Evolutionary conservation across 92 coral and sea anemone species (phyloP).

Genomic region (Siderastrea siderea): DNA sequence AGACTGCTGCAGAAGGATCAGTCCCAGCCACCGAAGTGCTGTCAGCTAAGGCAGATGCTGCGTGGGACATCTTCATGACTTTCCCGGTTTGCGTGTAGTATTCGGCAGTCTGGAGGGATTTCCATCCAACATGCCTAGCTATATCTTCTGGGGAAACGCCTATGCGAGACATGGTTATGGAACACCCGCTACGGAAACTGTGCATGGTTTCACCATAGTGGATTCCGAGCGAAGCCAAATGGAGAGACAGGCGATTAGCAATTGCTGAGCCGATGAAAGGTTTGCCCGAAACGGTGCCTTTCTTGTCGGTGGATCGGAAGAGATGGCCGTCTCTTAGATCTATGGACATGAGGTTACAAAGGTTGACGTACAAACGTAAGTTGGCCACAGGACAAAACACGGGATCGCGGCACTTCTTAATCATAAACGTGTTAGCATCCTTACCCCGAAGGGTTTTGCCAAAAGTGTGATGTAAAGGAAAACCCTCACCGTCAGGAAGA

Average conservation of each 20-base stretch:
- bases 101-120: constrained; percentile 20
- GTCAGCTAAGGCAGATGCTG: constrained; percentile 51
- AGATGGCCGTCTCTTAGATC: constrained; percentile 59
- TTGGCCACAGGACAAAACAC: constrained; percentile 57
- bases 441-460: constrained; percentile 77
- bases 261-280: neutral
- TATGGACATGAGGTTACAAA: constrained; percentile 65
- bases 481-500: constrained; percentile 26
- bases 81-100: constrained; percentile 47
- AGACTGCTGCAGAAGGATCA: neutral
- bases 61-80: constrained; percentile 25
- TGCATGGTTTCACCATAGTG: constrained; percentile 60
- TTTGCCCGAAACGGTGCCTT: constrained; percentile 18
- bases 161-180: constrained; percentile 58
- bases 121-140: constrained; percentile 63
- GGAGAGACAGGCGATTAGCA: neutral
- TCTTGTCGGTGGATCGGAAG: constrained; percentile 36
- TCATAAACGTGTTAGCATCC: constrained; percentile 47
- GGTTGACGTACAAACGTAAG: constrained; percentile 44
- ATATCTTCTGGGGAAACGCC: constrained; percentile 52
- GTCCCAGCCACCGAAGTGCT: constrained; percentile 13
- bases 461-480: constrained; percentile 53
- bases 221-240: neutral
- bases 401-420: constrained; percentile 37
- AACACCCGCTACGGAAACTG: constrained; percentile 62